Evolutionary conservation across 2,113 vertebrate genomes (phyloP), one percentile per base, ranked within the genome.

Genomic region (Perca flavescens): DNA sequence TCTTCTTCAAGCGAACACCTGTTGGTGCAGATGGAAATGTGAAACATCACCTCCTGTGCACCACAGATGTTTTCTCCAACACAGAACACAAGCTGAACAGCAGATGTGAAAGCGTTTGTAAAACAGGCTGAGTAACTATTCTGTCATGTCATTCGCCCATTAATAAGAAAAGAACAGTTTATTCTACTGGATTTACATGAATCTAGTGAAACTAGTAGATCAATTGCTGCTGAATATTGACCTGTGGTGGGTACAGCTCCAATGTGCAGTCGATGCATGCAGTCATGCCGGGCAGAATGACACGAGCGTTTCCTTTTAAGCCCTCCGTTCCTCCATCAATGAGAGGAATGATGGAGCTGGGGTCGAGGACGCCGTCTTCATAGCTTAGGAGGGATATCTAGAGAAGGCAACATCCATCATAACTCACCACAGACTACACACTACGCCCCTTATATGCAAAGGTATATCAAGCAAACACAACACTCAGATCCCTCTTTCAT

Each of bases 241-340:
- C 98, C 98, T 99, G 98, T 7, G 98, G 98, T 8, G 98, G 98
- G 84, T 99, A 99, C 54, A 99, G 96, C 73, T 98, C 97, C 75
- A 99, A 94, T 0, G 98, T 99, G 88, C 98, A 99, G 54, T 99
- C 98, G 71, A 99, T 95, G 90, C 98, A 99, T 0, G 98, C 98
- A 1, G 97, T 99, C 97, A 99, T 99, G 66, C 98, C 98, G 1
- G 98, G 98, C 25, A 99, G 95, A 79, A 99, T 97, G 53, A 99
- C 98, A 5, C 98, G 96, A n/a, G 97, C 96, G 0, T 98, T 99
- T 69, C 98, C 98, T 95, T 99, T 99, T 93, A 99, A 99, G 72
- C 98, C 98, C 94, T 99, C 98, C 1, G 98, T 99, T 6, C 98
- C 98, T 64, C 98, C 98, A 76, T 99, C 98, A 76, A 99, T 98